Evolutionary conservation across 2,888 invertebrate genomes (phyloP).

Genomic region (Pachliopta kotzebuea): DNA sequence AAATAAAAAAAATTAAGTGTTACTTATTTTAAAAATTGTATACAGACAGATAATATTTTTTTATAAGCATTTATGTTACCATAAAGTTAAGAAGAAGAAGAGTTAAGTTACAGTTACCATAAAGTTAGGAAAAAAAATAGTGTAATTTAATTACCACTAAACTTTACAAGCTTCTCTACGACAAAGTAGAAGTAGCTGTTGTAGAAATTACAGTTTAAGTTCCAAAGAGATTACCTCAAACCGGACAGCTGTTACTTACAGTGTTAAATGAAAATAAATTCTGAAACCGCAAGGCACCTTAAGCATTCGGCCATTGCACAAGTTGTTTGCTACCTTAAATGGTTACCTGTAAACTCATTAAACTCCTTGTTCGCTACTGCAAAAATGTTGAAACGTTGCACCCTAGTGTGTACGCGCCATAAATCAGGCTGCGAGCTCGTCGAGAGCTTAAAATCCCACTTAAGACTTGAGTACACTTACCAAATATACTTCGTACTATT

Average conservation of each 20-base stretch:
- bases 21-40: no score
- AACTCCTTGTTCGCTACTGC: slow-evolving; percentile 19
- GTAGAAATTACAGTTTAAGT: background rate
- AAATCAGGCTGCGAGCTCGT: slow-evolving; percentile 28
- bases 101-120: no score
- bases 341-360: slow-evolving; percentile 25
- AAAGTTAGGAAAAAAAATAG: no score
- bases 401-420: slow-evolving; percentile 26
- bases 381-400: slow-evolving; percentile 28
- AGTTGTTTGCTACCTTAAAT: slow-evolving; percentile 19
- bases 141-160: background rate
- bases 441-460: slow-evolving; percentile 31
- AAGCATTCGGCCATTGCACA: slow-evolving; percentile 9
- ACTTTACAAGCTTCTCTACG: background rate
- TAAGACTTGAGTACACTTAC: slow-evolving; percentile 30
- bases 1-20: no score
- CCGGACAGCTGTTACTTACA: background rate
- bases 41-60: no score
- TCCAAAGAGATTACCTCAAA: background rate
- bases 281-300: slow-evolving; percentile 5
- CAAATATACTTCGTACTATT: slow-evolving; percentile 30
- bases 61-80: no score
- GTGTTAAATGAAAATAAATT: background rate
- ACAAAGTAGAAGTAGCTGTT: background rate
- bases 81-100: no score